Conservation (phyloP, 2,888 invertebrate genomes). For the Aleiodes leptofemur region DNA sequence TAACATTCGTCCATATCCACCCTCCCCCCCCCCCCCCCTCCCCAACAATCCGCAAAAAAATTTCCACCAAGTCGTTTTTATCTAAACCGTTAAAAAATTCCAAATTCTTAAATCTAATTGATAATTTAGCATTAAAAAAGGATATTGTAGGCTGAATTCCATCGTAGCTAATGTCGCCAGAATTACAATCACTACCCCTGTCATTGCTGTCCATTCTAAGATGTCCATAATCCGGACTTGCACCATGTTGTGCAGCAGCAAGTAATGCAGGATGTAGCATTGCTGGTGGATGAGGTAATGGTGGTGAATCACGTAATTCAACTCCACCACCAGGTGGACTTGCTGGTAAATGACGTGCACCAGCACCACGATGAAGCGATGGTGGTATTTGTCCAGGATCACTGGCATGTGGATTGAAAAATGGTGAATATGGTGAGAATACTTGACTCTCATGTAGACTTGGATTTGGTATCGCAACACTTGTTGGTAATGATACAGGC, state of each 20-base stretch:
- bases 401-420: slow-evolving; percentile 81
- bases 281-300: slow-evolving; percentile 87
- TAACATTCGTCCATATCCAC: slow-evolving; percentile 68
- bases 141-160: slow-evolving; percentile 97
- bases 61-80: no score
- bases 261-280: slow-evolving; percentile 90
- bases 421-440: slow-evolving; percentile 93
- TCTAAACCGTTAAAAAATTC: neutral
- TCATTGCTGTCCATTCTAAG: slow-evolving; percentile 89
- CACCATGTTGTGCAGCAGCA: slow-evolving; percentile 88
- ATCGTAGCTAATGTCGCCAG: slow-evolving; percentile 93
- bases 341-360: slow-evolving; percentile 73
- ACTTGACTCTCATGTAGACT: slow-evolving; percentile 96
- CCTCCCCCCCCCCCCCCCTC: no score
- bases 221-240: slow-evolving; percentile 88
- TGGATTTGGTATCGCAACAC: slow-evolving; percentile 97
- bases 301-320: slow-evolving; percentile 87
- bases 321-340: slow-evolving; percentile 83
- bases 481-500: slow-evolving; percentile 92
- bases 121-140: slow-evolving; percentile 82
- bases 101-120: slow-evolving; percentile 44
- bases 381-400: slow-evolving; percentile 73
- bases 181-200: slow-evolving; percentile 92
- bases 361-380: slow-evolving; percentile 56
- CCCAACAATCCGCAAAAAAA: slow-evolving; percentile 23